Evolutionary conservation across 2,888 invertebrate species (phyloP), one percentile per base, ranked within the genome.

Genomic region (Erannis defoliaria): DNA sequence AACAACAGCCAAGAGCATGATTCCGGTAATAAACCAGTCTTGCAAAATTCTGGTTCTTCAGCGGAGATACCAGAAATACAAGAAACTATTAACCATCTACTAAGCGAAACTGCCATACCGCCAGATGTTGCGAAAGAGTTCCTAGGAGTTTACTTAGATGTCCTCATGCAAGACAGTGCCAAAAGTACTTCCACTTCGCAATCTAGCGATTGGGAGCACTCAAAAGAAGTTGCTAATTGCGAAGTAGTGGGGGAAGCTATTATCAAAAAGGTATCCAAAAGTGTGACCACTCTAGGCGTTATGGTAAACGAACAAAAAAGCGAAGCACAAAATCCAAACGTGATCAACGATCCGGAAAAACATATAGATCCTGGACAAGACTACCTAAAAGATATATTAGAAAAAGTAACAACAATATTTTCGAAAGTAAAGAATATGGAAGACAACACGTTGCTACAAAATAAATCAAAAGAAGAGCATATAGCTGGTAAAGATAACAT

Each of bases 351-450:
- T 33, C 12, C 65, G 31, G 50, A 66, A 45, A 70, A 68, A 35
- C 55, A 49, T 6, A 37, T 77, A 5, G 86, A 86, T 64, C 70
- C 81, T 5, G 84, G 84, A 2, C 81, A 85, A 62, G 53, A 78
- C 29, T 85, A 87, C 53, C 69, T 90, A 0, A 85, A 85, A 74
- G 78, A 85, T 50, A 74, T 89, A 12, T 57, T 90, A 9, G 82
- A 88, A 21, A 87, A 88, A 77, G 82, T 89, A 31, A 84, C 86
- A 19, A 80, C 78, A 0, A 78, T 88, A 66, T 86, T 86, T 58
- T 75, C 82, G 0, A 84, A 77, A 70, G 68, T 64, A 2, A 76
- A 66, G 23, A 77, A 75, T 48, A 29, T 50, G 2, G 75, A 75
- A 40, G 61, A 69, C 0, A 66, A 14, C n/a, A 16, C 26, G 2